Conservation (phyloP, 1,140 invertebrate species). For the Drosophila repletoides region DNA sequence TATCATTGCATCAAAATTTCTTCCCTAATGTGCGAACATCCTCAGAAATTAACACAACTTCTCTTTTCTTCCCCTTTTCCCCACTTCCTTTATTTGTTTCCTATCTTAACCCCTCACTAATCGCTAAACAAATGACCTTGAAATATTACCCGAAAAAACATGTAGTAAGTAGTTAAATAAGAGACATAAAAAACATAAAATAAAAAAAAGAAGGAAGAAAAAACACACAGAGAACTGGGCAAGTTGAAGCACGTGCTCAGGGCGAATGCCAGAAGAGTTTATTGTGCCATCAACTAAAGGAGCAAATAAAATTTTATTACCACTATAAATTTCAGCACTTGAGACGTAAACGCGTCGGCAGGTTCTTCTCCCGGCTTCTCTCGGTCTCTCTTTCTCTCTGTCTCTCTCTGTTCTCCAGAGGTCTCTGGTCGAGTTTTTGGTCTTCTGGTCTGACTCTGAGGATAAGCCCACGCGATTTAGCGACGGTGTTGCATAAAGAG, state of each 20-base stretch:
- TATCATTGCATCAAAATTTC: no score
- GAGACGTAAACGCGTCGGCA: slow-evolving; percentile 47
- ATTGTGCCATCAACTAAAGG: slow-evolving; percentile 80
- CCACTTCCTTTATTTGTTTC: background rate
- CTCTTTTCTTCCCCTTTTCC: no score
- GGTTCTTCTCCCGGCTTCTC: slow-evolving; percentile 2
- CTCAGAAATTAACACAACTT: background rate
- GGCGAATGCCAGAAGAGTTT: slow-evolving; percentile 72
- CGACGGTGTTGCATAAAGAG: slow-evolving; percentile 50
- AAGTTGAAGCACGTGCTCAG: slow-evolving; percentile 63
- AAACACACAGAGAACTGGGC: no score
- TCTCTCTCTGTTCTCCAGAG: background rate
- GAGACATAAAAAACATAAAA: slow-evolving; percentile 27
- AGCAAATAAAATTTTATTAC: slow-evolving; percentile 81
- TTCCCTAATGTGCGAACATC: background rate
- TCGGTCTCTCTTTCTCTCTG: background rate
- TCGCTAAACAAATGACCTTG: slow-evolving; percentile 54
- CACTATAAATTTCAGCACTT: slow-evolving; percentile 80
- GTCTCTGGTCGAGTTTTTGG: background rate
- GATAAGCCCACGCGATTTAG: slow-evolving; percentile 78
- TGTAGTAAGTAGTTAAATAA: slow-evolving; percentile 33
- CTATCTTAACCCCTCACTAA: slow-evolving; percentile 10
- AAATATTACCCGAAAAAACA: slow-evolving; percentile 33
- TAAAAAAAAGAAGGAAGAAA: no score
- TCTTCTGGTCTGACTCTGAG: slow-evolving; percentile 38